Evolutionary conservation across 1,140 invertebrate species (phyloP).

Genomic region (Drosophila tani): DNA sequence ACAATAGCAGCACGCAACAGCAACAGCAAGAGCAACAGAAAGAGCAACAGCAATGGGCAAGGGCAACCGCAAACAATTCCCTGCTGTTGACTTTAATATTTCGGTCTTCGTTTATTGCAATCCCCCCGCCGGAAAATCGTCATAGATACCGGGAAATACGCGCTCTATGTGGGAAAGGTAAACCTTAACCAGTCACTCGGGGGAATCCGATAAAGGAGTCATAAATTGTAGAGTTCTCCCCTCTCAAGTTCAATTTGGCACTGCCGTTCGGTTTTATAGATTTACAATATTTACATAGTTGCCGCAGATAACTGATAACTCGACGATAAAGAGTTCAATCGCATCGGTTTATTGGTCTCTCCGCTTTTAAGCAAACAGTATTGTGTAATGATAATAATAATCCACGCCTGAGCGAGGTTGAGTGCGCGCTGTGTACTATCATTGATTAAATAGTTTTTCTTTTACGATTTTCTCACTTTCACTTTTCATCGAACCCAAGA

Average conservation of each 20-base stretch:
- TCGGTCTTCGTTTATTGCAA: constrained; percentile 47
- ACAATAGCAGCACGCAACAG: constrained; percentile 30
- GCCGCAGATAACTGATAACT: constrained; percentile 34
- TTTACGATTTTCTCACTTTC: constrained; percentile 73
- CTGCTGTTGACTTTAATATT: constrained; percentile 76
- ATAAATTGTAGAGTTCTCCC: constrained; percentile 50
- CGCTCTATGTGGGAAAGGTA: constrained; percentile 69
- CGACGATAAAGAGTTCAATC: constrained; percentile 79
- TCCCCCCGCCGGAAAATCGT: constrained; percentile 41
- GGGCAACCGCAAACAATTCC: constrained; percentile 47
- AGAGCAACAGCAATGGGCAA: constrained; percentile 11
- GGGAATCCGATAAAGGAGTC: constrained; percentile 57
- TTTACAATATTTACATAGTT: constrained; percentile 70
- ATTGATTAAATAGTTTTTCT: constrained; percentile 34
- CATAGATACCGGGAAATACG: constrained; percentile 42
- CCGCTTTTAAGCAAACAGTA: constrained; percentile 56
- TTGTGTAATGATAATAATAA: constrained; percentile 60
- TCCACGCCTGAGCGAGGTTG: constrained; percentile 28
- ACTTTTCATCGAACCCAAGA: constrained; percentile 15
- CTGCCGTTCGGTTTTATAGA: constrained; percentile 52
- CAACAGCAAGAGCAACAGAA: constrained; percentile 12
- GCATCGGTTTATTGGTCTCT: constrained; percentile 70
- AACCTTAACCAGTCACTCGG: constrained; percentile 50
- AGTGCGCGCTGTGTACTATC: constrained; percentile 34
- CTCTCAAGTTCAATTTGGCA: constrained; percentile 64